A percentile compares a stretch with the other conserved stretches of the same genome.
Evolutionary conservation across 2,113 vertebrate genomes (phyloP).

Genomic region (Oenanthe oenanthe): DNA sequence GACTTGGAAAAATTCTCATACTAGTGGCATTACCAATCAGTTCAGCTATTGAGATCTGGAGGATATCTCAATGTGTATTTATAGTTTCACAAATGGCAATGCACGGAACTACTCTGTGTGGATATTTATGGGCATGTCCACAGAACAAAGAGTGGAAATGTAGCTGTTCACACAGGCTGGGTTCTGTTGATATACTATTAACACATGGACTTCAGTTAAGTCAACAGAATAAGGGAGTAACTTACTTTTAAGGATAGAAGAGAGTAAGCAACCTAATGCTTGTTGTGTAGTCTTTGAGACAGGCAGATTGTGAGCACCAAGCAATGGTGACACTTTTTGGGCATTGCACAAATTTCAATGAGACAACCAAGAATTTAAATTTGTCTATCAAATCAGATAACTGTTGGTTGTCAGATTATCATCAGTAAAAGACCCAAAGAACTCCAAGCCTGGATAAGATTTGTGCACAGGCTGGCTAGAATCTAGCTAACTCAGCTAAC

Average conservation of each 20-base stretch:
- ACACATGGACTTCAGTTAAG: not conserved
- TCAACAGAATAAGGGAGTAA: not conserved
- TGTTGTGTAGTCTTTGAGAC: not conserved
- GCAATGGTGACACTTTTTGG: not conserved
- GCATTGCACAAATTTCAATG: not conserved
- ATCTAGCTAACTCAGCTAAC: not conserved
- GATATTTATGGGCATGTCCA: not conserved
- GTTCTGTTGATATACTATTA: not conserved
- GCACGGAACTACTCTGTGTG: not conserved
- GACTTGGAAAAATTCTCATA: not conserved
- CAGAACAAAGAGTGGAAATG: not conserved
- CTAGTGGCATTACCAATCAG: not conserved
- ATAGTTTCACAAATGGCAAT: not conserved
- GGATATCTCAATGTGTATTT: not conserved
- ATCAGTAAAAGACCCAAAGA: not conserved
- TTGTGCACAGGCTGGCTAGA: not conserved
- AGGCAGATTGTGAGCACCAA: not conserved
- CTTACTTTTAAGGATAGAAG: not conserved
- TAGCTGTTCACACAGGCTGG: not conserved
- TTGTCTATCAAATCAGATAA: not conserved
- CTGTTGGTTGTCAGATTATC: not conserved
- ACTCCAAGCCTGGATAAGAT: not conserved
- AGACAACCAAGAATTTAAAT: not conserved
- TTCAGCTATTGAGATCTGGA: not conserved
- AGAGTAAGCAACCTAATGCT: not conserved